A percentile compares a stretch with the other conserved stretches of the same genome.
Conservation (phyloP, 2,797 vertebrate species). For the Tolypeutes matacus region DNA sequence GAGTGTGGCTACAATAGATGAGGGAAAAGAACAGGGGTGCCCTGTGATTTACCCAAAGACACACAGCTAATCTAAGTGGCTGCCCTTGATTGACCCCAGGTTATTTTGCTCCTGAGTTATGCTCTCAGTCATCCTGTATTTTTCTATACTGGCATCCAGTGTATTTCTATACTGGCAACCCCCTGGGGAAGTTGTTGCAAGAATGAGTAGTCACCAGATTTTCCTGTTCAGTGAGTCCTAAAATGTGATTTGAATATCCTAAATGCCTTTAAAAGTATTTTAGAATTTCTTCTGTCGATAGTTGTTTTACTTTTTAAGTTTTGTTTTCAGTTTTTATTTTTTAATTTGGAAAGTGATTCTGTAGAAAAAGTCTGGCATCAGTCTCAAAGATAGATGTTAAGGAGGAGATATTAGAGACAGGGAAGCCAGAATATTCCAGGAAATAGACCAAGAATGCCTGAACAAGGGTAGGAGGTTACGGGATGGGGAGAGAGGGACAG, state of each 20-base stretch:
- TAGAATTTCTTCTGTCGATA: not conserved
- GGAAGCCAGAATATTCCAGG: not conserved
- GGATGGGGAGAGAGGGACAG: not conserved
- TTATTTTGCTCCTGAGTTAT: not conserved
- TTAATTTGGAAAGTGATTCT: not conserved
- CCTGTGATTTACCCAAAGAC: not conserved
- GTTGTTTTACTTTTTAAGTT: not conserved
- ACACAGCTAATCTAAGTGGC: not conserved
- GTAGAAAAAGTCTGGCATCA: not conserved
- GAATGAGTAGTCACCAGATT: not conserved
- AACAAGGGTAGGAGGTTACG: not conserved
- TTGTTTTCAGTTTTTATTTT: not conserved
- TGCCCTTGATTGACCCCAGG: not conserved
- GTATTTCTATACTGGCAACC: not conserved
- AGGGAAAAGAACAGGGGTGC: not conserved
- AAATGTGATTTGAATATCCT: not conserved
- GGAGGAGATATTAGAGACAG: constrained; percentile 13
- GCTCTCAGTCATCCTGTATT: not conserved
- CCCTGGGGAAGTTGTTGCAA: not conserved
- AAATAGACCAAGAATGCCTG: not conserved
- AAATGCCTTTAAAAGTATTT: not conserved
- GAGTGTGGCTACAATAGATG: too few relatives aligned
- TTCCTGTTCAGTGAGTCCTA: not conserved
- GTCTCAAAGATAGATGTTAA: not conserved
- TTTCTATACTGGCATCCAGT: not conserved